Conservation (phyloP, 2,797 vertebrate species). For the Mormyrops attenuatus region DNA sequence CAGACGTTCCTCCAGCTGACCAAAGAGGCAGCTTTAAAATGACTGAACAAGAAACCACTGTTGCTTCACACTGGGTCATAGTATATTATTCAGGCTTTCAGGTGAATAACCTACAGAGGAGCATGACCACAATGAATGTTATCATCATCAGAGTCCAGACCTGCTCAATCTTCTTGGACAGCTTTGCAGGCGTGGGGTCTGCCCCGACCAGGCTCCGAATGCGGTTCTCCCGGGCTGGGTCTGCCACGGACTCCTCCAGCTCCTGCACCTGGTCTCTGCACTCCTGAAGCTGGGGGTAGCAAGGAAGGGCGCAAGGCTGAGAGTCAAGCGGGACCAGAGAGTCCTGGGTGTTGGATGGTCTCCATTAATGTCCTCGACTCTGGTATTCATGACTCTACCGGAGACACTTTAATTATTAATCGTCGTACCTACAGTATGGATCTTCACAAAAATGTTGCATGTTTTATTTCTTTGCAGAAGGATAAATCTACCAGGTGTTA, state of each 20-base stretch:
- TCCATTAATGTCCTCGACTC: not conserved
- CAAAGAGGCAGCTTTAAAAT: slow-evolving; percentile 6
- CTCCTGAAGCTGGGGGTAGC: slow-evolving; percentile 67
- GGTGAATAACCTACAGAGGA: not conserved
- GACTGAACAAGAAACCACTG: not conserved
- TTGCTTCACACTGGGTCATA: not conserved
- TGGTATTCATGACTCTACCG: not conserved
- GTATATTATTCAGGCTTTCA: not conserved
- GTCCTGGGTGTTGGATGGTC: not conserved
- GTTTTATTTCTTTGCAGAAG: not conserved
- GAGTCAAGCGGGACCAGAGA: not conserved
- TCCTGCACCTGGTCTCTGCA: slow-evolving; percentile 65
- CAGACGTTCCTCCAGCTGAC: slow-evolving; percentile 73
- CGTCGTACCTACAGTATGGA: not conserved
- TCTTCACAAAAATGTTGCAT: not conserved
- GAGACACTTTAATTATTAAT: not conserved
- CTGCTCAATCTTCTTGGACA: slow-evolving; percentile 75
- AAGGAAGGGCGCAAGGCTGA: slow-evolving; percentile 7
- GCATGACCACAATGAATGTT: not conserved
- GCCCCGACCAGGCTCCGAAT: slow-evolving; percentile 64
- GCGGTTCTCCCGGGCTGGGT: slow-evolving; percentile 50
- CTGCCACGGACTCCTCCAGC: slow-evolving; percentile 57
- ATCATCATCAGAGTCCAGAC: slow-evolving; percentile 47
- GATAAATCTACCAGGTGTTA: not conserved
- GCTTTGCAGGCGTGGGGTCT: slow-evolving; percentile 65